Evolutionary conservation across 2,113 vertebrate species (phyloP).

Genomic region (Zosterops pallidus): DNA sequence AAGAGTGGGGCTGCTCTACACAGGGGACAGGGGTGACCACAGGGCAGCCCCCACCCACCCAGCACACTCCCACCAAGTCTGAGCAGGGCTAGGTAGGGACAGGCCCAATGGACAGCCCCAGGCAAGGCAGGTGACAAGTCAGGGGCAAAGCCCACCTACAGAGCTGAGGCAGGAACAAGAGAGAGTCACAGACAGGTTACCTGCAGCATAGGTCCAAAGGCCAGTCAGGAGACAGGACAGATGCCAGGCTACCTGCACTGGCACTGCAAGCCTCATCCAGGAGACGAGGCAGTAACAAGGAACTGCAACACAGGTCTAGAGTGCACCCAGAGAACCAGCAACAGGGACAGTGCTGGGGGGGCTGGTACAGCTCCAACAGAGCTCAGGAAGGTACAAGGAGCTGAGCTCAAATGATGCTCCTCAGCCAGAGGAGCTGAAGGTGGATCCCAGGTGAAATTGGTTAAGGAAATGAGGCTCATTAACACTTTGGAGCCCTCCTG

Average conservation of each 20-base stretch:
- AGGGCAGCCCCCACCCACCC: neutral
- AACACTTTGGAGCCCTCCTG: neutral
- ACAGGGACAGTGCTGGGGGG: accelerated
- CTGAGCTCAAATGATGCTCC: neutral
- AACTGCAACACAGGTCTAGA: accelerated
- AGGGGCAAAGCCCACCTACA: neutral
- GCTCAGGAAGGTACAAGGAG: accelerated
- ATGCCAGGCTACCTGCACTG: neutral
- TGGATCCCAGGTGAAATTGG: neutral
- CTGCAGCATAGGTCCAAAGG: neutral
- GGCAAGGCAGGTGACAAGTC: neutral
- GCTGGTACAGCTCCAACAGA: accelerated
- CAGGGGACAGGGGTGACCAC: accelerated
- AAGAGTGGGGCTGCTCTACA: accelerated
- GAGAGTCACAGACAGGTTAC: neutral
- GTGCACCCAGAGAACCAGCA: neutral
- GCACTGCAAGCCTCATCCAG: neutral
- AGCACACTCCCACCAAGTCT: neutral
- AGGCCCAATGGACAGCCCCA: neutral
- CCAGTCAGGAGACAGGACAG: accelerated
- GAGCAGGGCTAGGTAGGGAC: neutral
- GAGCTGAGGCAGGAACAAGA: neutral
- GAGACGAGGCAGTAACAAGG: neutral
- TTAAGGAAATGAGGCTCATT: neutral
- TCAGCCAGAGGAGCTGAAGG: neutral